These are phyloP conservation scores for Poecile montanus DNA, from an alignment of 2,797 vertebrate species.

Conservation along the genomic window DNA sequence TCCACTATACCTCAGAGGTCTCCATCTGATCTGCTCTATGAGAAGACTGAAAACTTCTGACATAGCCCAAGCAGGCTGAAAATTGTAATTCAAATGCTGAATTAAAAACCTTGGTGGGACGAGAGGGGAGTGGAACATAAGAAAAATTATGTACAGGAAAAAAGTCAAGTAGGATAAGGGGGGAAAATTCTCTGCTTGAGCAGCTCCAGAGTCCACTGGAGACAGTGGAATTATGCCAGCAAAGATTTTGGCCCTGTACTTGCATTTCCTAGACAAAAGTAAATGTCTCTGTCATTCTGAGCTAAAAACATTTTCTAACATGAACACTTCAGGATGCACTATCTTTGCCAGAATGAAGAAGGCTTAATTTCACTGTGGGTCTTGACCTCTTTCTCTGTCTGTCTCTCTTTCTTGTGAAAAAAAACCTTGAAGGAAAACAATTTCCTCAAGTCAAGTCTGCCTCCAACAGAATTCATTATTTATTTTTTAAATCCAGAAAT, in stretches of 20 bases:
- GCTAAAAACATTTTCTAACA: not conserved
- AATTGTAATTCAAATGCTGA: not conserved
- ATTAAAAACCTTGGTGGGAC: not conserved
- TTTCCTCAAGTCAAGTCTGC: slow-evolving; percentile 90
- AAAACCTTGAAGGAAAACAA: slow-evolving; percentile 13
- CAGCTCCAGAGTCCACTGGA: not conserved
- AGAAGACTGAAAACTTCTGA: not conserved
- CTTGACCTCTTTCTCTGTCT: slow-evolving; percentile 2
- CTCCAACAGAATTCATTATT: slow-evolving; percentile 82
- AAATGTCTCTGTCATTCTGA: not conserved
- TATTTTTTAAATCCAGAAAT: slow-evolving; percentile 77
- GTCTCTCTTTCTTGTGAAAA: not conserved
- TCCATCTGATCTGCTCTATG: slow-evolving; percentile 5
- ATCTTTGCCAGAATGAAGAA: slow-evolving; percentile 51
- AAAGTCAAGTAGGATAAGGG: not conserved
- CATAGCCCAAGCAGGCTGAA: not conserved
- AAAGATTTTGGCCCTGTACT: not conserved
- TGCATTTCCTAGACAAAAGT: slow-evolving; percentile 41
- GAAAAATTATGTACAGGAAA: not conserved
- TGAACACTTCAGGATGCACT: not conserved
- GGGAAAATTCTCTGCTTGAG: not conserved
- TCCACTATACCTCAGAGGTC: not conserved
- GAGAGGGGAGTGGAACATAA: not conserved
- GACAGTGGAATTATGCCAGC: not conserved
- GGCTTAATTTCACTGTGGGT: slow-evolving; percentile 64